These are phyloP conservation scores for Drosophila asahinai DNA, from an alignment of 1,140 invertebrate species.

Conservation along the genomic window DNA sequence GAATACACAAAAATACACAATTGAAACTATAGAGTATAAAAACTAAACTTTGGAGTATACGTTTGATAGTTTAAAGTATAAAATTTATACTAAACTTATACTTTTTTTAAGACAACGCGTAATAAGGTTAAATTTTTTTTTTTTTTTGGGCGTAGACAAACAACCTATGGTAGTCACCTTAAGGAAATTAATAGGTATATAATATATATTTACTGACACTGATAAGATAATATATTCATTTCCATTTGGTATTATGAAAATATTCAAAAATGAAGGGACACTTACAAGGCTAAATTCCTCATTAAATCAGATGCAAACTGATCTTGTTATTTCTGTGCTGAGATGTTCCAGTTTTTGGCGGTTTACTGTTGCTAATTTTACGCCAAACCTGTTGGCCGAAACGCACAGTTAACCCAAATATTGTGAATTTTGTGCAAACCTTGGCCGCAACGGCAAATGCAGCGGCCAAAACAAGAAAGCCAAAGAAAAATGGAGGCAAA, in stretches of 20 bases:
- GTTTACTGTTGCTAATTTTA: slow-evolving; percentile 18
- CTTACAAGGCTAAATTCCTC: background rate
- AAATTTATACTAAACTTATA: no score
- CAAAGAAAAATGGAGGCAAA: background rate
- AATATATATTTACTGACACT: background rate
- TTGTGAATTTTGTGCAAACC: slow-evolving; percentile 9
- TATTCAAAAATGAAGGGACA: no score
- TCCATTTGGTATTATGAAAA: background rate
- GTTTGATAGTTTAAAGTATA: no score
- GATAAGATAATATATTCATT: background rate
- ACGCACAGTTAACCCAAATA: slow-evolving; percentile 28
- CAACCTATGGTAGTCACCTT: no score
- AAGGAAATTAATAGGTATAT: no score
- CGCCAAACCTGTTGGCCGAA: slow-evolving; percentile 23
- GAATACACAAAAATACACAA: no score
- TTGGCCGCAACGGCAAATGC: slow-evolving; percentile 35
- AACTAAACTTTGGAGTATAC: no score
- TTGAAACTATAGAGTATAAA: no score
- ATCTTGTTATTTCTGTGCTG: slow-evolving; percentile 1
- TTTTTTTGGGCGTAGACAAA: no score
- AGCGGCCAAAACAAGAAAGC: background rate
- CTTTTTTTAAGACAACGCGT: no score
- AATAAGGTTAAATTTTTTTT: no score
- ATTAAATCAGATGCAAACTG: background rate
- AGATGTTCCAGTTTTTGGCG: slow-evolving; percentile 3